Percentiles rank a stretch among this genome's conserved stretches.
Conservation (phyloP, 2,797 vertebrate genomes). For the Hemitrygon akajei region DNA sequence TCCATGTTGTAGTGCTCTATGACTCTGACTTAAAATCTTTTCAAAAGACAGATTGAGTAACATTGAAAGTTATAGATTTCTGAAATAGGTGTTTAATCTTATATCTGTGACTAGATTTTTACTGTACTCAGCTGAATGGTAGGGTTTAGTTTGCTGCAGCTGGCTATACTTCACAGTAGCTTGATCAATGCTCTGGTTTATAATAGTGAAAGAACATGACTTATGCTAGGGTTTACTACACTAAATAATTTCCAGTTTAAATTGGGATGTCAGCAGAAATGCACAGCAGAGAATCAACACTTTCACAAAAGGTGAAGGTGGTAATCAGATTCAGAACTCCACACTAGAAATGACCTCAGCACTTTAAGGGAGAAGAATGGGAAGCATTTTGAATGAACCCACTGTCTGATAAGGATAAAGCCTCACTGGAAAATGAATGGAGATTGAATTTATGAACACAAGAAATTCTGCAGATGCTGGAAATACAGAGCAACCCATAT, state of each 20-base stretch:
- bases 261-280: neutral
- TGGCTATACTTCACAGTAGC: neutral
- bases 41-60: neutral
- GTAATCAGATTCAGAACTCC: neutral
- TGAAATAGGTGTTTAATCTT: conserved; percentile 1
- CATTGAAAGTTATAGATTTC: neutral
- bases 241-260: neutral
- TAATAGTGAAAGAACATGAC: neutral
- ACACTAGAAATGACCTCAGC: neutral
- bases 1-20: too few species aligned
- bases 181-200: neutral
- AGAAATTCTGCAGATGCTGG: too few species aligned
- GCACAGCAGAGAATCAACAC: too few species aligned
- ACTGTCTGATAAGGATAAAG: neutral
- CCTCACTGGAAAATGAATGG: neutral
- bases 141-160: neutral
- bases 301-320: neutral
- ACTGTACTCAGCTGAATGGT: neutral
- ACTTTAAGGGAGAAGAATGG: neutral
- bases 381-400: neutral
- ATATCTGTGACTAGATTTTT: neutral
- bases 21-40: neutral
- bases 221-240: neutral
- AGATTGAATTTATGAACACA: neutral
- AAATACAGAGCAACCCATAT: too few species aligned